phyloP scores from a whole-genome alignment of 2,888 invertebrate genomes.

The Subacronicta megacephala region DNA sequence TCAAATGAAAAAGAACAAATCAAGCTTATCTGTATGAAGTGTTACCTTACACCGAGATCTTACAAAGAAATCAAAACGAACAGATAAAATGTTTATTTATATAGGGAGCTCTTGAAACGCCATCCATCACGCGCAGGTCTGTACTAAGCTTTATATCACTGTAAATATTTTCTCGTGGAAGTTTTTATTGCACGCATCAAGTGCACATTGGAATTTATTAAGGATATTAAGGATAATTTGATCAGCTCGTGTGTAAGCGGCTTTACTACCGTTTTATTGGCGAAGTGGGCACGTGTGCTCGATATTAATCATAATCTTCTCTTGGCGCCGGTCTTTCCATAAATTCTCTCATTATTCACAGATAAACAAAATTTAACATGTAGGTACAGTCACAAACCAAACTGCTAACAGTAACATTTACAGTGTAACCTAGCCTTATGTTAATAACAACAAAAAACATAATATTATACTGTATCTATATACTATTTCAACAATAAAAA shows the following conservation, averaged over 20 bases:
- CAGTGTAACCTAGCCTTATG: neutral
- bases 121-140: constrained; percentile 35
- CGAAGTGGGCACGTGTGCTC: constrained; percentile 60
- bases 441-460: no score
- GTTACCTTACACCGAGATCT: constrained; percentile 55
- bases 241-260: constrained; percentile 53
- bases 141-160: constrained; percentile 44
- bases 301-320: constrained; percentile 60
- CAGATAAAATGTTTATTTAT: constrained; percentile 52
- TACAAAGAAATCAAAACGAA: constrained; percentile 50
- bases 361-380: constrained; percentile 18
- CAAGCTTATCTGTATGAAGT: constrained; percentile 52
- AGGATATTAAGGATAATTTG: constrained; percentile 52
- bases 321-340: constrained; percentile 54
- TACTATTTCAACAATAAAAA: no score
- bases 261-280: constrained; percentile 65
- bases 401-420: neutral
- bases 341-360: constrained; percentile 30
- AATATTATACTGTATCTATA: no score
- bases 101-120: constrained; percentile 34
- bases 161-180: constrained; percentile 52
- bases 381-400: neutral
- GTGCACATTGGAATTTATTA: constrained; percentile 52
- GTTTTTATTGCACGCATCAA: constrained; percentile 54
- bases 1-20: constrained; percentile 41